Base-by-base conservation (phyloP, 23 tunicate genomes). In the Trididemnum miniatum region DNA sequence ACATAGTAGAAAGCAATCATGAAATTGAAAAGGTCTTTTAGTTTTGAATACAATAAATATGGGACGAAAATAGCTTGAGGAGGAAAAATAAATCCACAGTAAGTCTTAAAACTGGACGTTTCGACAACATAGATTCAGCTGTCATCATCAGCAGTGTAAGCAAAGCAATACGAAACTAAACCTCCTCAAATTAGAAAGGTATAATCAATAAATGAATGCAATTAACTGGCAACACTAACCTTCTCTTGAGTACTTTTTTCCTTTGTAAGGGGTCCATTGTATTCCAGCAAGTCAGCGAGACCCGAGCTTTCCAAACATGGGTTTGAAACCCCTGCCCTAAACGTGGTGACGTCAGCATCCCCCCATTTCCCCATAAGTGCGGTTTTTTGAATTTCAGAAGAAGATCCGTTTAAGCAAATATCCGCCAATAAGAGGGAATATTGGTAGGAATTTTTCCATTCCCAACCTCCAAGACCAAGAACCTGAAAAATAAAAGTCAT, bases 301-400 rank as follows among this genome's bases (percentile, higher is more conserved):
- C 84, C 90, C 64, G 89, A 88, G 75, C 98, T 93, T 52, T 93
- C 98, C 29, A 84, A 25, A 67, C 98, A 93, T 0, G 80, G 80
- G 84, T 93, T 93, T 0, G 98, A 82, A 1, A 66, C 84, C 0
- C 98, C 98, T 20, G 98, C 93, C 18, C 90, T 83, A 49, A 93
- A 93, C 27, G 93, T 88, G 23, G 93, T 93, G 27, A 93, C 98
- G 72, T 93, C 98, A 0, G 92, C 98, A 50, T 88, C 93, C 37
- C 78, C 83, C 98, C 98, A 93, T 67, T 93, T 93, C 34, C 98
- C 98, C 72, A 93, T 76, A 57, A 93, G 83, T 20, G 93, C 98
- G 38, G 82, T 23, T 77, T 93, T 93, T 67, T 87, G 92, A 1
- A 88, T 74, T 24, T 76, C 80, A 29, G 93, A 71, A 3, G 79